phyloP scores from a whole-genome alignment of 2,797 vertebrate genomes.

The Hylomyscus alleni region DNA sequence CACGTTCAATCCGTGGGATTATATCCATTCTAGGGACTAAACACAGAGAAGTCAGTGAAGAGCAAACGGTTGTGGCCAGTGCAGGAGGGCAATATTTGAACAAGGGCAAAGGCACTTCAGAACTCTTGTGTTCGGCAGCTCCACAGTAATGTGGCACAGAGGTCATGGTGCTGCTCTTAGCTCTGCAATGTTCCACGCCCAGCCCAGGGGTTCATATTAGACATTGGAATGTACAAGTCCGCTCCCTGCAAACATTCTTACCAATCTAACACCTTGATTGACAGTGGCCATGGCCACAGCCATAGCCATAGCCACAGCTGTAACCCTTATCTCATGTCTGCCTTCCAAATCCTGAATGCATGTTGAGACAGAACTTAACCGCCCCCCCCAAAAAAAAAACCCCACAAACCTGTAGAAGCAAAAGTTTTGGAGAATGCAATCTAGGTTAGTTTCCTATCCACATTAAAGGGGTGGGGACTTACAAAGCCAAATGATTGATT shows the following conservation, averaged over 20 bases:
- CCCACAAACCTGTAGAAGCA: background rate
- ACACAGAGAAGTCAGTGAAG: background rate
- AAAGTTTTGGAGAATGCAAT: background rate
- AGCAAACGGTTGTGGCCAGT: background rate
- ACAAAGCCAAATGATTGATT: background rate
- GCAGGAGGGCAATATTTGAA: background rate
- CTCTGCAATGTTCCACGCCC: background rate
- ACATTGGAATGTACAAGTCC: background rate
- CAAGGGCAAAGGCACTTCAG: background rate
- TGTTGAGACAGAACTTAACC: background rate
- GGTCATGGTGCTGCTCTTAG: background rate
- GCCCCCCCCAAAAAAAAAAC: background rate
- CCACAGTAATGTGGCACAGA: background rate
- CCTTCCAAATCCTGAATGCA: constrained; percentile 12
- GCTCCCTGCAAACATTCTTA: background rate
- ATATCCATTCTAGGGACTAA: background rate
- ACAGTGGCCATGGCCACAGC: background rate
- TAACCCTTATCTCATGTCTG: constrained; percentile 21
- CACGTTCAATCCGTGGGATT: background rate
- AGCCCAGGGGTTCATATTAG: background rate
- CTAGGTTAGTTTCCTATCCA: background rate
- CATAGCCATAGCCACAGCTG: background rate
- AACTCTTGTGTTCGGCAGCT: background rate
- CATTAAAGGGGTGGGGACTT: background rate
- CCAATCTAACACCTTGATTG: background rate